phyloP scores from a whole-genome alignment of 2,113 vertebrate species.

The Sinocyclocheilus rhinocerous region DNA sequence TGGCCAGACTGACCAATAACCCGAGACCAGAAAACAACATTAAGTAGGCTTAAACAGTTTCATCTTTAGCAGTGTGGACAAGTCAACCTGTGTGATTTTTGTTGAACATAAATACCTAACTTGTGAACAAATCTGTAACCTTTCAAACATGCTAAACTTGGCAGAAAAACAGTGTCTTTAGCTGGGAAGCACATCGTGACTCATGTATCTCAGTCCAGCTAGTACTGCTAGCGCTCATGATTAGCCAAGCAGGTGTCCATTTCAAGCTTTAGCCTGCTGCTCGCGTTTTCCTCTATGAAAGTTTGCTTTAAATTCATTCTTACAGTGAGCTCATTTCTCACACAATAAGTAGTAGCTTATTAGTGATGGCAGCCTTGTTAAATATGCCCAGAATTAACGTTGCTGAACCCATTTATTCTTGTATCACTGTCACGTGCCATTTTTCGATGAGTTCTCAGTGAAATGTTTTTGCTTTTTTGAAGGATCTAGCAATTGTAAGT shows the following conservation, averaged over 20 bases:
- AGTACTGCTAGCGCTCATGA: background rate
- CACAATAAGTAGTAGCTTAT: background rate
- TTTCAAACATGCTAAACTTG: background rate
- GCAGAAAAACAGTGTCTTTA: background rate
- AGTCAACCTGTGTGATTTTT: background rate
- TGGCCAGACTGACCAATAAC: background rate
- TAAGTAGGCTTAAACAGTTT: background rate
- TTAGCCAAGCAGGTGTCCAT: background rate
- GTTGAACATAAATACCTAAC: background rate
- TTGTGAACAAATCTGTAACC: background rate
- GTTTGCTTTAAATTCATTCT: background rate
- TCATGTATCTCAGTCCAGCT: constrained; percentile 2
- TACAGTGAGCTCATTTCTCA: background rate
- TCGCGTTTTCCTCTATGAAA: background rate
- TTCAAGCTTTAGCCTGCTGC: background rate
- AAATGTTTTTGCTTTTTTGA: background rate
- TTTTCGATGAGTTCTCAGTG: background rate
- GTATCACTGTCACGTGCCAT: background rate
- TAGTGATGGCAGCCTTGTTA: background rate
- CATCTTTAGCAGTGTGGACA: background rate
- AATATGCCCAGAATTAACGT: background rate
- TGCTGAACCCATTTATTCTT: background rate
- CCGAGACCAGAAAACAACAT: background rate
- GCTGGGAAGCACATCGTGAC: background rate
- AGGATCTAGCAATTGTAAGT: background rate